Evolutionary conservation across 2,113 vertebrate genomes (phyloP).

Genomic region (Chloroceryle aenea): DNA sequence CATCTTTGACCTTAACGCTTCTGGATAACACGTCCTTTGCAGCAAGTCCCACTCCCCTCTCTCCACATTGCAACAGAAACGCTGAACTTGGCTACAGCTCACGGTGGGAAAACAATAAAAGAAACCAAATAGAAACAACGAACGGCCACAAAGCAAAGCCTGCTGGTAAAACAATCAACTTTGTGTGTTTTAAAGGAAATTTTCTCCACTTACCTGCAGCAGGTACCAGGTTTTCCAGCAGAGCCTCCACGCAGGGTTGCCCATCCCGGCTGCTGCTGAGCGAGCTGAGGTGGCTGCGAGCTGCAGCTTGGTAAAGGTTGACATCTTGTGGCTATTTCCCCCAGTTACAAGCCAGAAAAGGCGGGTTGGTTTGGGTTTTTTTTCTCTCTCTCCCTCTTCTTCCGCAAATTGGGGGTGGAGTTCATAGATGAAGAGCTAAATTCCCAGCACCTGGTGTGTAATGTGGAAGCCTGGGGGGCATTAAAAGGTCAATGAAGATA

Average conservation of each 20-base stretch:
- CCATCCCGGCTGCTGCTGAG: rapidly evolving
- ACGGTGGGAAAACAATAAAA: rapidly evolving
- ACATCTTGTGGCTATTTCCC: slow-evolving; percentile 52
- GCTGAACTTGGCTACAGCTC: neutral
- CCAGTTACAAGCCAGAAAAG: neutral
- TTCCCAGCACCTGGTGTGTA: neutral
- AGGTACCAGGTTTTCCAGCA: neutral
- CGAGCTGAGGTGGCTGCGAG: rapidly evolving
- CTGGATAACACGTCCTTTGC: too few species aligned
- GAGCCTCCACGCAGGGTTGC: rapidly evolving
- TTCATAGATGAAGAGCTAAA: neutral
- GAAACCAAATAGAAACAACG: rapidly evolving
- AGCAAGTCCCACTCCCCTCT: neutral
- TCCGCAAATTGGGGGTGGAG: neutral
- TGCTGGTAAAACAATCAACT: rapidly evolving
- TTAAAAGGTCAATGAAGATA: neutral
- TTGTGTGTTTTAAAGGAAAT: rapidly evolving
- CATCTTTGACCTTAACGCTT: too few species aligned
- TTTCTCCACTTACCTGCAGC: neutral
- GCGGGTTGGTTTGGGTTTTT: rapidly evolving
- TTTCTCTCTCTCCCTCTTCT: too few species aligned
- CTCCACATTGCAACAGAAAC: rapidly evolving
- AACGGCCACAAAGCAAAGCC: neutral
- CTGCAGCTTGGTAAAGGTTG: neutral
- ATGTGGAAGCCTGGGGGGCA: neutral